phyloP scores from a whole-genome alignment of 2,888 invertebrate genomes.

The Cybosia mesomella region DNA sequence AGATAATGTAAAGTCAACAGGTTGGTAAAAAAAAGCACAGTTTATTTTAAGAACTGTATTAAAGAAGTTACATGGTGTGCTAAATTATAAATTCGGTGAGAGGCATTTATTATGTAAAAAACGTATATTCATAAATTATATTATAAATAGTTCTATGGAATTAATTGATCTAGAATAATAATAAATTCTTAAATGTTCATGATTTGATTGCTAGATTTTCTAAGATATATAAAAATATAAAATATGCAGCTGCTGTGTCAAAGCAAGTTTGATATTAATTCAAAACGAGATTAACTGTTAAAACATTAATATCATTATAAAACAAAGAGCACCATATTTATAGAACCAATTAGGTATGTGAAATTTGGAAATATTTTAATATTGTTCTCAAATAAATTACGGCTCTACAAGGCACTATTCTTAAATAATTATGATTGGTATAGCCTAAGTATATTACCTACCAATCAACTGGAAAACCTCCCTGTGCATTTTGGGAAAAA shows the following conservation, averaged over 20 bases:
- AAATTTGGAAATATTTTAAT: not conserved
- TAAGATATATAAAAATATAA: not conserved
- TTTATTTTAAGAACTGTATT: slow-evolving; percentile 46
- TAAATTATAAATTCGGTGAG: slow-evolving; percentile 84
- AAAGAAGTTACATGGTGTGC: slow-evolving; percentile 56
- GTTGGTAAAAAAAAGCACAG: slow-evolving; percentile 23
- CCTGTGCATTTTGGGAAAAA: not conserved
- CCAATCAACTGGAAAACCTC: not conserved
- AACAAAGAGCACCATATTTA: slow-evolving; percentile 46
- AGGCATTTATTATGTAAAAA: slow-evolving; percentile 67
- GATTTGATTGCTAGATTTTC: not conserved
- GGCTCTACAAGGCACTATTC: slow-evolving; percentile 37
- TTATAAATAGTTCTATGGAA: slow-evolving; percentile 12
- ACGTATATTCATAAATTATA: slow-evolving; percentile 38
- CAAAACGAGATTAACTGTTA: not conserved
- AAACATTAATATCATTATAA: slow-evolving; percentile 22
- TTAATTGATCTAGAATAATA: slow-evolving; percentile 2
- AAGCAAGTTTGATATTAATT: slow-evolving; percentile 1
- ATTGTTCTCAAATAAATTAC: slow-evolving; percentile 17
- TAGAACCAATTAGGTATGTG: slow-evolving; percentile 47
- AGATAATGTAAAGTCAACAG: not conserved
- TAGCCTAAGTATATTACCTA: not conserved
- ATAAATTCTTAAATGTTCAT: slow-evolving; percentile 1
- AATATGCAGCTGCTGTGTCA: not conserved
- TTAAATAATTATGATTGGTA: not conserved